Evolutionary conservation across 2,888 invertebrate genomes (phyloP).

Genomic region (Apamea sordens): DNA sequence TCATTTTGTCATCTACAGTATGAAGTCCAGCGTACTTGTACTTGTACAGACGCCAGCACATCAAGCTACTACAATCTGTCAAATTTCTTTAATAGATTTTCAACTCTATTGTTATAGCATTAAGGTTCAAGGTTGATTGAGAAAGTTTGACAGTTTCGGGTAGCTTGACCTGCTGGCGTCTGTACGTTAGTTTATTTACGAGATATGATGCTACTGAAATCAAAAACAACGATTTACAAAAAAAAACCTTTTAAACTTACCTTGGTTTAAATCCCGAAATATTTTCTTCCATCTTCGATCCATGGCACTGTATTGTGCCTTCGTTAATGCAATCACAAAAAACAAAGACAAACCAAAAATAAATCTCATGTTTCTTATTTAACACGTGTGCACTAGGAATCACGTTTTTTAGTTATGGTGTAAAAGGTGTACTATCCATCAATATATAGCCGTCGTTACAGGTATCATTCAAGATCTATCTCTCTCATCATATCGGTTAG

Average conservation of each 20-base stretch:
- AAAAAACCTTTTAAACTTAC: background rate
- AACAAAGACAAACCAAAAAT: background rate
- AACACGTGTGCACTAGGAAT: background rate
- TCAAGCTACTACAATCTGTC: too few species aligned
- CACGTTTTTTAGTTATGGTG: background rate
- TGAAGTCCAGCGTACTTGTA: too few species aligned
- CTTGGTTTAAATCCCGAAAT: background rate
- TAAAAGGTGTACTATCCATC: too few species aligned
- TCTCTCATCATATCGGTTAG: background rate
- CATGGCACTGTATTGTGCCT: background rate
- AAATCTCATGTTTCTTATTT: slow-evolving; percentile 7
- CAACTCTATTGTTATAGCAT: too few species aligned
- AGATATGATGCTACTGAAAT: background rate
- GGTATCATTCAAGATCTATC: background rate
- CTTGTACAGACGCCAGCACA: too few species aligned
- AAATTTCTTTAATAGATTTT: too few species aligned
- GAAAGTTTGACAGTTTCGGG: too few species aligned
- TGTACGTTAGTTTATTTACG: background rate
- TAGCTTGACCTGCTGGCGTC: too few species aligned
- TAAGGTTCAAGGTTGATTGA: too few species aligned
- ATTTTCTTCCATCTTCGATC: slow-evolving; percentile 9
- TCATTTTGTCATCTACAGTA: too few species aligned
- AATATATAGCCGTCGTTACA: slow-evolving; percentile 26
- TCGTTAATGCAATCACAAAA: background rate
- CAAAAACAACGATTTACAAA: background rate